Base-by-base conservation (phyloP, 2,113 vertebrate genomes). In the Myrmophylax atrothorax region DNA sequence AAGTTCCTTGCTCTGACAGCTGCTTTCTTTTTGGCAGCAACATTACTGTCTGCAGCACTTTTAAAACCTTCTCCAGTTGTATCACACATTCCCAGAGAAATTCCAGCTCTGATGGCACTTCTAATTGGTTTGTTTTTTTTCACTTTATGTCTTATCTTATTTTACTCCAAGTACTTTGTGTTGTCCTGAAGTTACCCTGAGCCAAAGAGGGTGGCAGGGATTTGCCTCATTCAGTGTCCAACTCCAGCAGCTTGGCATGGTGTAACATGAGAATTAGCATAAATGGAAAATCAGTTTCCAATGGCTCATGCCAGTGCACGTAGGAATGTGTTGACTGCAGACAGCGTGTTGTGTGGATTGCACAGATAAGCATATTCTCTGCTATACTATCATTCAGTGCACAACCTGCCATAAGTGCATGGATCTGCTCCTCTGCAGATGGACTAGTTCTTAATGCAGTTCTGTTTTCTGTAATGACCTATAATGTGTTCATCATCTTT, bases 101-200 rank as follows among this genome's bases (percentile, higher is more conserved):
- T 82, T 87, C 87, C 84, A 91, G 62, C 58, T 84, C 84, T 91
- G 66, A 84, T 0, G 11, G 62, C 53, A 58, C 53, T 91, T 87
- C 33, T 79, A 52, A 87, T 82, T 91, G 84, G 59, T 85, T 94
- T 91, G 73, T 10, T 40, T 82, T 92, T 81, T 95, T 94, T 87
- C 64, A 33, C 37, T 68, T 37, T 92, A n/a, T 35, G 60, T 79
- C 89, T 84, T 96, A 82, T 76, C 89, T 85, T 89, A 44, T 91
- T 91, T 95, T 95, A 84, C 35, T 91, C 20, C 26, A 64, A 82
- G 69, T 93, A 64, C 70, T 89, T 89, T 53, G 49, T 79, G 77
- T 73, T 97, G 94, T 95, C 94, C 95, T 89, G 76, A 90, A 93
- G 77, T 94, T 85, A 95, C 95, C 89, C 93, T 64, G 74, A 91